phyloP scores from a whole-genome alignment of 1,140 invertebrate species.

The Drosophila ercepeae region DNA sequence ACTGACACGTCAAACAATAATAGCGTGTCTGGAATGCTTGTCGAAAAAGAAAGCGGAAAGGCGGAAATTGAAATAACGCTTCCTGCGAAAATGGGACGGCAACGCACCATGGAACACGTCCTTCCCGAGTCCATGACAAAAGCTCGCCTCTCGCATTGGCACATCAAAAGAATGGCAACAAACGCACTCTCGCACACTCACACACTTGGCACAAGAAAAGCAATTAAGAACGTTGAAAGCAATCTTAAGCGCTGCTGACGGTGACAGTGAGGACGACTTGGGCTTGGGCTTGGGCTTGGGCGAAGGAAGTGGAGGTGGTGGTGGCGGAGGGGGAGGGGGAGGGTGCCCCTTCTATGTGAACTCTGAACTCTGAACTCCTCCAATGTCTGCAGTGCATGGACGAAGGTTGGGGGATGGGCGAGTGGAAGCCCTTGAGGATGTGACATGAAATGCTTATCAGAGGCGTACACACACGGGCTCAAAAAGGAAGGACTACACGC shows the following conservation, averaged over 20 bases:
- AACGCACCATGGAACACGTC: constrained; percentile 38
- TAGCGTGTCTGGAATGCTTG: constrained; percentile 75
- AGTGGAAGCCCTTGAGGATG: constrained; percentile 73
- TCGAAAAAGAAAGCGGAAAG: constrained; percentile 59
- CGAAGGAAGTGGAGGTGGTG: background rate
- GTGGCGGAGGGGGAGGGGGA: constrained; percentile 1
- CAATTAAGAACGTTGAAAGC: constrained; percentile 83
- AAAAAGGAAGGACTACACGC: background rate
- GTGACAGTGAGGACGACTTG: constrained; percentile 63
- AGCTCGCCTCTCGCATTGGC: constrained; percentile 55
- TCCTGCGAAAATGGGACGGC: constrained; percentile 62
- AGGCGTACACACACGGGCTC: constrained; percentile 35
- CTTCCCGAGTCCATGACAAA: constrained; percentile 65
- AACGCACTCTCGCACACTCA: constrained; percentile 18
- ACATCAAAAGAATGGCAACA: constrained; percentile 69
- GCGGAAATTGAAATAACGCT: constrained; percentile 81
- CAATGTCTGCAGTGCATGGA: constrained; percentile 34
- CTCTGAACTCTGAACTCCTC: constrained; percentile 14
- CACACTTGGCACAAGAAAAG: constrained; percentile 56
- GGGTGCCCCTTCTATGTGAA: constrained; percentile 54
- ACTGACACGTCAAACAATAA: constrained; percentile 81
- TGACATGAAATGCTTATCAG: constrained; percentile 83
- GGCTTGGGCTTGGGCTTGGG: too few relatives aligned
- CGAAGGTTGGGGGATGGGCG: constrained; percentile 5
- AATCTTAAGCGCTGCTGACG: constrained; percentile 79